A percentile compares a stretch with the other conserved stretches of the same genome.
phyloP scores from a whole-genome alignment of 2,888 invertebrate genomes.

The Epirrhoe alternata region DNA sequence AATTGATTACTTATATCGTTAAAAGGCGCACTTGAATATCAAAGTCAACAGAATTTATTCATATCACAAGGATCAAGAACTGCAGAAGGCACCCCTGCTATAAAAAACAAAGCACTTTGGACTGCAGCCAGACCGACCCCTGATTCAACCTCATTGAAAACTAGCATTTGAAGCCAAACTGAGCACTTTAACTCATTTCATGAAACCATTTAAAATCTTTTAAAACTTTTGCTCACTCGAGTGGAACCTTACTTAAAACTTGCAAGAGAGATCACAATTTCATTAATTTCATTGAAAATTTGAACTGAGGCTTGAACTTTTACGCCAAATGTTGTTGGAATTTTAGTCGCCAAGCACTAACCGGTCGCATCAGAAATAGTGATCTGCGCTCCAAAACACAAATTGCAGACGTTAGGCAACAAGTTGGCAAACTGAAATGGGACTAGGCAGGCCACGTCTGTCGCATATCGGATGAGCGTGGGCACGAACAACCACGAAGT shows the following conservation, averaged over 20 bases:
- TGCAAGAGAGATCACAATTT: slow-evolving; percentile 9
- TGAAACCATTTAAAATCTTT: slow-evolving; percentile 57
- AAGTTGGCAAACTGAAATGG: no score
- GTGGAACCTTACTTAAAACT: slow-evolving; percentile 15
- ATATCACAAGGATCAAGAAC: slow-evolving; percentile 40
- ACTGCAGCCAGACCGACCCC: slow-evolving; percentile 69
- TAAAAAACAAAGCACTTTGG: slow-evolving; percentile 82
- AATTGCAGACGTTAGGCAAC: no score
- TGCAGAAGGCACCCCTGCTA: slow-evolving; percentile 59
- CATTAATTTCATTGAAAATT: neutral
- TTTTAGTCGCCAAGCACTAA: neutral
- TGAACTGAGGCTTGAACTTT: neutral
- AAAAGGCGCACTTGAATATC: slow-evolving; percentile 65
- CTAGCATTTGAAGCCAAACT: slow-evolving; percentile 71
- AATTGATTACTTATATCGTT: slow-evolving; percentile 25
- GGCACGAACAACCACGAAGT: no score
- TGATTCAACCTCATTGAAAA: slow-evolving; percentile 75
- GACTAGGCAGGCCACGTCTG: no score
- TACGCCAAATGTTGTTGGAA: neutral
- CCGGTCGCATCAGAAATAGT: no score
- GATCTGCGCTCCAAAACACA: no score
- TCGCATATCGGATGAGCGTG: no score
- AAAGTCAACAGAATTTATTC: slow-evolving; percentile 18
- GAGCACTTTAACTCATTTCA: slow-evolving; percentile 71
- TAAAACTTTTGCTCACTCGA: slow-evolving; percentile 36